Conservation (phyloP, 2,113 vertebrate genomes). For the Telmatochromis sp. region DNA sequence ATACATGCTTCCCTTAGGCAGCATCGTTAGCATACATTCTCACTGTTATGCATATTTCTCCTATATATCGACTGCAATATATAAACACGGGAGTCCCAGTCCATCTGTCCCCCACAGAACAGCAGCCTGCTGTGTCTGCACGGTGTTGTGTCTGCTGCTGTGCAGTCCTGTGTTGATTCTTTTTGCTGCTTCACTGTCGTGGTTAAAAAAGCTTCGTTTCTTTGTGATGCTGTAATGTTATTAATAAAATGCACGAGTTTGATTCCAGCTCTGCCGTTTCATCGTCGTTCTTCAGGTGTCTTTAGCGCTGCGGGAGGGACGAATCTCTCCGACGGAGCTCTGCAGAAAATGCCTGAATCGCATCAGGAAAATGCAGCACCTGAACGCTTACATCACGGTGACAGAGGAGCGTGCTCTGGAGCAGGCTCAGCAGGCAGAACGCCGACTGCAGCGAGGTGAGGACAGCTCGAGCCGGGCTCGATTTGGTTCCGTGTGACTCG, state of each 20-base stretch:
- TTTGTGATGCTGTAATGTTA: background rate
- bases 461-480: background rate
- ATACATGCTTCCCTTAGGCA: background rate
- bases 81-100: background rate
- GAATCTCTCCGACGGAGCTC: conserved; percentile 80
- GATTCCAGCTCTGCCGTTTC: background rate
- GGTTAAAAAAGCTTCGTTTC: background rate
- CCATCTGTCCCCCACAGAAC: background rate
- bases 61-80: background rate
- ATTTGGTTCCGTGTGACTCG: accelerated
- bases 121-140: background rate
- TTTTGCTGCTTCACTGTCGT: background rate
- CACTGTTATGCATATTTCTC: background rate
- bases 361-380: conserved; percentile 77
- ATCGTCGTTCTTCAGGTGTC: conserved; percentile 71
- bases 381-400: conserved; percentile 88
- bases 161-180: background rate
- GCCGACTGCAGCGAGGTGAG: conserved; percentile 76
- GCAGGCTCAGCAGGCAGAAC: conserved; percentile 84
- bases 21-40: accelerated
- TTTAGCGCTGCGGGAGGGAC: conserved; percentile 79
- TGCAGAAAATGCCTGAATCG: conserved; percentile 82
- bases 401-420: conserved; percentile 80
- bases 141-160: accelerated
- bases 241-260: background rate